Base-by-base conservation (phyloP, 2,888 invertebrate genomes). In the Amitus sp. region DNA sequence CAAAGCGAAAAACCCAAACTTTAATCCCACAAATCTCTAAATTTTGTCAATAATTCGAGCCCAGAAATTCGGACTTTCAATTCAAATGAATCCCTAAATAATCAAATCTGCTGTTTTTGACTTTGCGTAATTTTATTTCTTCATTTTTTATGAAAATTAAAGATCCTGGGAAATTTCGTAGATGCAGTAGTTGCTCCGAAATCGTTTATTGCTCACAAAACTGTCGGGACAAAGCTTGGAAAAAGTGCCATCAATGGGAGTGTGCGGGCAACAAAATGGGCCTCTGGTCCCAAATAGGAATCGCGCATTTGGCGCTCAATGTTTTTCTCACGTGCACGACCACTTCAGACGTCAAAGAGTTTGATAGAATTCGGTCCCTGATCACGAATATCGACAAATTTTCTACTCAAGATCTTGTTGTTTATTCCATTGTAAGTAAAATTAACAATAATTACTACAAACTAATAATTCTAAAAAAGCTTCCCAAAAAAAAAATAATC, bases 251-350 rank as follows among this genome's bases (percentile, higher is more conserved):
- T 78, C 83, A 83, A 48, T 90, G 88, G 86, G 91, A 94, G 81
- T 95, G 94, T 74, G 80, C 79, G 6, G 91, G 88, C 4, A 86
- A 87, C 64, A 85, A 85, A 68, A 83, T 86, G 7, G 83, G 85
- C 34, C 82, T 94, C 9, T 88, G 90, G 78, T 85, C 88, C 52
- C 86, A 89, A 47, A 87, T 93, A 34, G 94, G 94, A 23, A 89
- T 94, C 60, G 90, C 89, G 0, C 92, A 93, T 80, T 86, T 93
- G 55, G 93, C 91, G n/a, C 83, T 92, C 33, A 86, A 87, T 77
- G 87, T 89, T 1, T 82, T 93, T 18, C 76, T 94, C 6, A 84
- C 87, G 74, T 69, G 84, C 75, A 62, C 69, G 20, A 70, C 71
- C 27, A 82, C 80, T 17, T 82, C 84, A 23, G 77, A 82, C 59